Evolutionary conservation across 2,888 invertebrate species (phyloP).

Genomic region (Pollenia amentaria): DNA sequence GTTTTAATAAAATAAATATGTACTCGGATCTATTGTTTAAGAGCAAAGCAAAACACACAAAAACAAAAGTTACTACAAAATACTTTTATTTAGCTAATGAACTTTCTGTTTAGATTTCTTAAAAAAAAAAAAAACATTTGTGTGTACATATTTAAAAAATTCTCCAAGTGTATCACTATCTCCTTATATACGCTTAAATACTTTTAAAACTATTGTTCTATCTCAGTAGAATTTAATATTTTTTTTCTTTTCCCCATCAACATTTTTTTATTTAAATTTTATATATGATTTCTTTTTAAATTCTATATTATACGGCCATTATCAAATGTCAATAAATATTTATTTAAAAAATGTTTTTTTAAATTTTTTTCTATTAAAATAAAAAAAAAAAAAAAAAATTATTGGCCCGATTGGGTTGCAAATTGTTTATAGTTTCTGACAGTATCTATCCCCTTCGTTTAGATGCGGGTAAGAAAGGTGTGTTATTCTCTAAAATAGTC

Average conservation of each 20-base stretch:
- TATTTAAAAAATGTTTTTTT: constrained; percentile 12
- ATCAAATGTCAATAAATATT: constrained; percentile 45
- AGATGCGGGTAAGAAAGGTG: constrained; percentile 14
- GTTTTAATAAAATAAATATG: too few species aligned
- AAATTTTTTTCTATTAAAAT: background rate
- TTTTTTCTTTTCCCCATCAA: background rate
- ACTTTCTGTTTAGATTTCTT: background rate
- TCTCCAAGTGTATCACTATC: constrained; percentile 15
- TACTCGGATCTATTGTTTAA: too few species aligned
- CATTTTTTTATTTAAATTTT: constrained; percentile 12
- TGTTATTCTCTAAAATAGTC: constrained; percentile 4
- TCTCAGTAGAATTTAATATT: constrained; percentile 30
- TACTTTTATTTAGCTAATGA: too few species aligned
- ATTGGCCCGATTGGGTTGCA: constrained; percentile 17
- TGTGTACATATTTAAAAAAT: background rate
- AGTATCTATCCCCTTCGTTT: background rate
- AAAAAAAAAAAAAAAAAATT: background rate
- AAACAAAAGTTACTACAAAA: too few species aligned
- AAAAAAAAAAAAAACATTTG: background rate
- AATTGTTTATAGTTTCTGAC: constrained; percentile 34
- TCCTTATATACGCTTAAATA: background rate
- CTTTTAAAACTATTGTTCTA: constrained; percentile 31
- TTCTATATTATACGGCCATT: background rate
- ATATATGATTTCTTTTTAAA: constrained; percentile 14
- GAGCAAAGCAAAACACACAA: background rate